Evolutionary conservation across 2,888 invertebrate genomes (phyloP), one percentile per base, ranked within the genome.

Genomic region (Drosophila fulvimacula): DNA sequence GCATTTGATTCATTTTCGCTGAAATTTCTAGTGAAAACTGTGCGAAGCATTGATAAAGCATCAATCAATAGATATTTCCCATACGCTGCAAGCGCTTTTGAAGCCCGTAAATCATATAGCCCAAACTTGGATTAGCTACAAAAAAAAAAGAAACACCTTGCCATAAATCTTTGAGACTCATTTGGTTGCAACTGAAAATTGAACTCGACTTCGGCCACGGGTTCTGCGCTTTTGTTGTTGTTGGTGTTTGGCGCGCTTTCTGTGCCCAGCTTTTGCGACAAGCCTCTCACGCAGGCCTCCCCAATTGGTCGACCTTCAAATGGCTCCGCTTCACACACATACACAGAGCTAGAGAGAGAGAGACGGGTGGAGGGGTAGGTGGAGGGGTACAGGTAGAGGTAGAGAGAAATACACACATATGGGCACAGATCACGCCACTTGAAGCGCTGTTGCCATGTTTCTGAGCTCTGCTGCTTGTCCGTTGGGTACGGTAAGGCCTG

Each of bases 141-240:
- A 34, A 17, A 30, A 48, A 44, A 24, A 44, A 11, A 44, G 11
- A 69, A 82, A 76, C 71, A 80, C 70, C 71, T 82, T 65, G 86
- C 80, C 82, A 82, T 82, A 82, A 82, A 82, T 82, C 88, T 82
- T 66, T 9, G 41, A 44, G 59, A 66, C 82, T 88, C 85, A 82
- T 82, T 88, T 76, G 76, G 64, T 82, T 82, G 85, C 88, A 82
- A 88, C 86, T 73, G 69, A 82, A 82, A 82, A 77, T 80, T 75
- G 63, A 75, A 57, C 72, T 53, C 61, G 42, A 57, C 70, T 70
- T 76, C 65, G 70, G 51, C 52, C 21, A 65, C 62, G 36, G 41
- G 60, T 61, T 76, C 60, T 67, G 51, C 41, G 30, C 15, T n/a
- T 36, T 34, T 34, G 30, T 30, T 30, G 10, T 21, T 17, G 19